Base-by-base conservation (phyloP, 2,797 vertebrate genomes). In the Lagorchestes hirsutus region DNA sequence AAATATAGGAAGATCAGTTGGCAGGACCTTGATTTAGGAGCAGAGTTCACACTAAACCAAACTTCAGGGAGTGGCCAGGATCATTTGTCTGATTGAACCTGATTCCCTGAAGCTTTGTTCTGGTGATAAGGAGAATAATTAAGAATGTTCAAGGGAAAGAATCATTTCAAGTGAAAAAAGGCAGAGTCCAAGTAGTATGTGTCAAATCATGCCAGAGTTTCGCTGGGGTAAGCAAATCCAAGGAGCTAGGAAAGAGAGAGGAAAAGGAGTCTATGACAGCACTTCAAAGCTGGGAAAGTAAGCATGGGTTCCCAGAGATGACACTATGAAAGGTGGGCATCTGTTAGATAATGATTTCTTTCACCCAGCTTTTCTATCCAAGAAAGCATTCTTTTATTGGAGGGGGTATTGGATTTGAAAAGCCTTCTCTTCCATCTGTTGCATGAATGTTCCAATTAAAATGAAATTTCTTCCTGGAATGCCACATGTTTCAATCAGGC, bases 321-420 rank as follows among this genome's bases (percentile, higher is more conserved):
- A 82, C 67, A 46, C 67, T 82, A 22, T 46, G n/a, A 22, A 82
- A 82, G 74, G 74, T 82, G 40, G 40, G 40, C 74, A 87, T 87
- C 74, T 87, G 74, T 27, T 27, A 87, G 40, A 46, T 4, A 9
- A 50, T 87, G 74, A 50, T 87, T 87, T 87, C 24, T 46, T 28
- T 87, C 74, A 46, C 40, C 40, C 74, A 87, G 74, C 22, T 87
- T 87, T 87, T 87, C 40, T 50, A 27, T 87, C 74, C 74, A 87
- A 87, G 74, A 87, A 87, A 87, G 74, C 40, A 87, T 87, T 87
- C 74, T 87, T 87, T 87, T 87, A 87, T 3, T 87, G 74, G 74
- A 50, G 40, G 74, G 31, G 74, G 40, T 22, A 6, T 22, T 22
- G 74, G 11, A 82, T 82, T 27, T 46, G 74, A 46, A 46, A 87